Percentiles rank a stretch among this genome's conserved stretches.
These are phyloP conservation scores for Brassicogethes aeneus DNA, from an alignment of 2,888 invertebrate genomes.

Conservation along the genomic window DNA sequence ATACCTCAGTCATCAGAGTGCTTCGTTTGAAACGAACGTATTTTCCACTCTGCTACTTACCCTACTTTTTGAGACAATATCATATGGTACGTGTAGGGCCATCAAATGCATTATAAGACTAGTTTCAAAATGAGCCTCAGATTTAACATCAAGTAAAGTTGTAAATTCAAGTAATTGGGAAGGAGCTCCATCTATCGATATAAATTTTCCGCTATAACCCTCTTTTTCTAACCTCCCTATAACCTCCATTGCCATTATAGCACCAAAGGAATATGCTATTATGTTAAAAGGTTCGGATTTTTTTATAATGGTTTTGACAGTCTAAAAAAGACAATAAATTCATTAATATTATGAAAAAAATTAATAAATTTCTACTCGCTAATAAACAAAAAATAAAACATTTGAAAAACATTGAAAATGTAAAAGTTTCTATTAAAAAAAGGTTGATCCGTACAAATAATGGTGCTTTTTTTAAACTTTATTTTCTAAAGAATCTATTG, in stretches of 20 bases:
- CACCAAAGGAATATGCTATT: constrained; percentile 87
- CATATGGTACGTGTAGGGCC: constrained; percentile 40
- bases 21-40: too few relatives aligned
- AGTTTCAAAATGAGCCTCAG: constrained; percentile 47
- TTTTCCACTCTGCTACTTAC: too few relatives aligned
- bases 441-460: too few relatives aligned
- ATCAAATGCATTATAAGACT: constrained; percentile 41
- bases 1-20: too few relatives aligned
- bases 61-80: constrained; percentile 38
- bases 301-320: constrained; percentile 45
- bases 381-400: too few relatives aligned
- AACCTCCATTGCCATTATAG: constrained; percentile 67
- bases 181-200: constrained; percentile 76
- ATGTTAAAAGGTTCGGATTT: constrained; percentile 58
- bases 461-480: too few relatives aligned
- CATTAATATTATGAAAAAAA: too few relatives aligned
- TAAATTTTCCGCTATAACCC: constrained; percentile 55
- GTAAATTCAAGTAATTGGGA: constrained; percentile 29
- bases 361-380: too few relatives aligned
- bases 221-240: constrained; percentile 59
- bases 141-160: constrained; percentile 38
- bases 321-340: constrained; percentile 38
- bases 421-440: too few relatives aligned
- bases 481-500: too few relatives aligned
- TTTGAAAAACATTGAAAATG: too few relatives aligned